Percentiles rank a stretch among this genome's conserved stretches.
Conservation (phyloP, 2,888 invertebrate species). For the Lithodes maja region DNA sequence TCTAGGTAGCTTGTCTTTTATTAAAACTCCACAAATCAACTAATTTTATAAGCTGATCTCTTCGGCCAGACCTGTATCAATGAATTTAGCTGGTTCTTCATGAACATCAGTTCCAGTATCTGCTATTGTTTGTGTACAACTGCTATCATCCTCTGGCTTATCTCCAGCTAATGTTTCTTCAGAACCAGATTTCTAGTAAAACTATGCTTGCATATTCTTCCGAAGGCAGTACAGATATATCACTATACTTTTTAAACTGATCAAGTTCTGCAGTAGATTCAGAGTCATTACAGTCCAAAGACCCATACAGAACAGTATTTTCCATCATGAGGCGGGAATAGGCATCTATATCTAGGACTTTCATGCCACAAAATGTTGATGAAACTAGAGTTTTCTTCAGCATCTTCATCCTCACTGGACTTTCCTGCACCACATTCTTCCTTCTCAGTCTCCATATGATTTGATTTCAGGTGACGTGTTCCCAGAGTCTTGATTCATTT, state of each 20-base stretch:
- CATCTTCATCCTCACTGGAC: background rate
- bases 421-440: too few species aligned
- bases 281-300: conserved; percentile 19
- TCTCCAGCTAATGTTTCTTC: background rate
- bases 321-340: conserved; percentile 63
- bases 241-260: conserved; percentile 44
- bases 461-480: background rate
- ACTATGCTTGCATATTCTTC: conserved; percentile 42
- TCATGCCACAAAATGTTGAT: conserved; percentile 43
- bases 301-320: conserved; percentile 57
- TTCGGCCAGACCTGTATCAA: conserved; percentile 57
- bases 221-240: conserved; percentile 38
- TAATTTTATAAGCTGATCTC: conserved; percentile 51
- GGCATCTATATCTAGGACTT: conserved; percentile 50
- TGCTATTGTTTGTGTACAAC: background rate
- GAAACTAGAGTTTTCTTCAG: conserved; percentile 3
- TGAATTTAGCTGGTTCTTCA: conserved; percentile 35
- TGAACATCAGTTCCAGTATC: background rate
- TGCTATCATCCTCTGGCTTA: background rate
- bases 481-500: conserved; percentile 16
- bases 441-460: background rate
- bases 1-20: conserved; percentile 53
- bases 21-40: conserved; percentile 65
- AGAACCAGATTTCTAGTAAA: background rate
- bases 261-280: conserved; percentile 22